Conservation (phyloP, 2,797 vertebrate species). For the Coregonus sp. region DNA sequence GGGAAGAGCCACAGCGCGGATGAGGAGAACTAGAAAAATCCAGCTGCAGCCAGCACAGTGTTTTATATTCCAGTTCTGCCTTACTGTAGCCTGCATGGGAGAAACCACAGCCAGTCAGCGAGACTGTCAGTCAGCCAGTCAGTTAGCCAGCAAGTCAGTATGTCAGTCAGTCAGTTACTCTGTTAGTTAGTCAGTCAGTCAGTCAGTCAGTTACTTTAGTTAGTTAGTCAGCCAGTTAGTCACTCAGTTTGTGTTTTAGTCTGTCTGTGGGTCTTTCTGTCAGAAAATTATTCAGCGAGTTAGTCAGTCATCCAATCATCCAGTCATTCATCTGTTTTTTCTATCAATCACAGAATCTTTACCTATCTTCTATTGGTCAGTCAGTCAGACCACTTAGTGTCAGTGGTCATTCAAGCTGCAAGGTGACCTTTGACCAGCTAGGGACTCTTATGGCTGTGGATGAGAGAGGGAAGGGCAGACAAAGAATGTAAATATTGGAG, state of each 20-base stretch:
- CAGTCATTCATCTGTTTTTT: neutral
- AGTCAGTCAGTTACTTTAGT: too few species aligned
- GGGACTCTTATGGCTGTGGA: neutral
- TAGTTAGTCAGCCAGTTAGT: too few species aligned
- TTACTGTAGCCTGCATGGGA: slow-evolving; percentile 1
- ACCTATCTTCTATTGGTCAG: neutral
- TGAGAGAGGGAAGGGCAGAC: neutral
- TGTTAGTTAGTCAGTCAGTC: too few species aligned
- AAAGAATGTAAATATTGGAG: neutral
- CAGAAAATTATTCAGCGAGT: too few species aligned
- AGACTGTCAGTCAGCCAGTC: neutral
- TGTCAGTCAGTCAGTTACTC: too few species aligned
- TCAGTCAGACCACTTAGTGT: neutral
- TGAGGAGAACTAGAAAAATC: slow-evolving; percentile 60
- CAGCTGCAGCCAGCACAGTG: slow-evolving; percentile 61
- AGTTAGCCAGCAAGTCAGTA: neutral
- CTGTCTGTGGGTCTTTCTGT: too few species aligned
- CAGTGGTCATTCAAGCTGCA: neutral
- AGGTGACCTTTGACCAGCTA: neutral
- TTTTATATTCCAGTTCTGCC: slow-evolving; percentile 46
- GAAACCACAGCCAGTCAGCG: neutral
- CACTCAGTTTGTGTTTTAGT: too few species aligned
- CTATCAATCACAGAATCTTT: neutral
- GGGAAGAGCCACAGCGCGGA: neutral
- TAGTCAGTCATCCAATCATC: too few species aligned